A percentile compares a stretch with the other conserved stretches of the same genome.
These are phyloP conservation scores for Elysia chlorotica DNA, from an alignment of 1,140 invertebrate species.

Conservation along the genomic window DNA sequence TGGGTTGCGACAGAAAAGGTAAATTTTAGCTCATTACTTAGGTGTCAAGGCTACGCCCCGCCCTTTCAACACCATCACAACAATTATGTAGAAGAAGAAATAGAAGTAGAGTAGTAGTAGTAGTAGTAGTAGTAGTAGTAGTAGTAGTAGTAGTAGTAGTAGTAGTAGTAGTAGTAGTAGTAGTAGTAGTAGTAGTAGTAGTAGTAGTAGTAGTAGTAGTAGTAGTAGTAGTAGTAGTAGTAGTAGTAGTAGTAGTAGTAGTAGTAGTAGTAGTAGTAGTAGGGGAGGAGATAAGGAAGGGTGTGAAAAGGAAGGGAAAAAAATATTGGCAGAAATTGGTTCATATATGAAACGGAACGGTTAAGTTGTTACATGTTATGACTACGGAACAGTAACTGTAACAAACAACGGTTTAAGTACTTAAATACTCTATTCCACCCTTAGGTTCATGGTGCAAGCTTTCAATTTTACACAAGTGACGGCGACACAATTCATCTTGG, in stretches of 20 bases:
- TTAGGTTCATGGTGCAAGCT: constrained; percentile 8
- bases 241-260: constrained; percentile 9
- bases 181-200: neutral
- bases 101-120: constrained; percentile 4
- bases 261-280: neutral
- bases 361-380: no score
- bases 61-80: neutral
- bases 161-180: neutral
- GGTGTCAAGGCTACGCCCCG: neutral
- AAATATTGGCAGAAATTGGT: no score
- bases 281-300: neutral
- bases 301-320: neutral
- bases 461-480: constrained; percentile 9
- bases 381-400: no score
- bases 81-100: neutral
- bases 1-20: constrained; percentile 10
- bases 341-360: no score
- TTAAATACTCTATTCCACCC: no score
- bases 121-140: constrained; percentile 8
- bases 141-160: constrained; percentile 2
- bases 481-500: neutral
- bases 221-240: neutral
- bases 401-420: no score
- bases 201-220: constrained; percentile 2
- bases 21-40: neutral